These are phyloP conservation scores for Toxostoma redivivum DNA, from an alignment of 2,113 vertebrate species.

Conservation along the genomic window DNA sequence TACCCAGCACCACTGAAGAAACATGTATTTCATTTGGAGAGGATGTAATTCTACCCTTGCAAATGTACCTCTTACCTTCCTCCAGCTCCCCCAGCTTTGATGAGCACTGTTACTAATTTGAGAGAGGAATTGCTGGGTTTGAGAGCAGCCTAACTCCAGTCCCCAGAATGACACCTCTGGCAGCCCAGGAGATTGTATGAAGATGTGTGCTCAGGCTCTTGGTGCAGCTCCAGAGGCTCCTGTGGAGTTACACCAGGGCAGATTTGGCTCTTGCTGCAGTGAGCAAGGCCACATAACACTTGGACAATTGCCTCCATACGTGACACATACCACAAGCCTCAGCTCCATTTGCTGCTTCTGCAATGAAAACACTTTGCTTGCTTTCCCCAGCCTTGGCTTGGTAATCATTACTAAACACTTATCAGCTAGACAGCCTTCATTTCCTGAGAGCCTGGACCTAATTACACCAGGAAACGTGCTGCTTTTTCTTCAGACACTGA, in stretches of 20 bases:
- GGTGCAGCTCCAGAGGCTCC: background rate
- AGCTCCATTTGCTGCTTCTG: conserved; percentile 48
- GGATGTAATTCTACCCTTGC: background rate
- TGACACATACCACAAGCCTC: background rate
- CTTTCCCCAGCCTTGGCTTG: background rate
- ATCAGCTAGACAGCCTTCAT: conserved; percentile 52
- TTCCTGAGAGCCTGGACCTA: conserved; percentile 61
- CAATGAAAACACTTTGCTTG: conserved; percentile 19
- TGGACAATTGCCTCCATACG: conserved; percentile 23
- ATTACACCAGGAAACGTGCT: background rate
- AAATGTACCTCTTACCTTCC: background rate
- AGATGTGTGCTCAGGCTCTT: background rate
- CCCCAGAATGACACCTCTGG: background rate
- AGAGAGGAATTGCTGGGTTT: background rate
- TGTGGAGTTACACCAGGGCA: background rate
- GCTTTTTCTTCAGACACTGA: background rate
- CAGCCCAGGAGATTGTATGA: background rate
- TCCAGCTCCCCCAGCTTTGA: background rate
- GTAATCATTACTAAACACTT: conserved; percentile 51
- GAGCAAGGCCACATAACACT: background rate
- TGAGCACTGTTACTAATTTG: background rate
- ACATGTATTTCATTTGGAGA: background rate
- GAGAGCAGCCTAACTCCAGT: background rate
- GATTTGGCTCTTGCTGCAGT: background rate
- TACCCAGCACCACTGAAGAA: background rate